Percentiles rank a stretch among this genome's conserved stretches.
phyloP scores from a whole-genome alignment of 2,113 vertebrate species.

The Mormyrus iriodes region DNA sequence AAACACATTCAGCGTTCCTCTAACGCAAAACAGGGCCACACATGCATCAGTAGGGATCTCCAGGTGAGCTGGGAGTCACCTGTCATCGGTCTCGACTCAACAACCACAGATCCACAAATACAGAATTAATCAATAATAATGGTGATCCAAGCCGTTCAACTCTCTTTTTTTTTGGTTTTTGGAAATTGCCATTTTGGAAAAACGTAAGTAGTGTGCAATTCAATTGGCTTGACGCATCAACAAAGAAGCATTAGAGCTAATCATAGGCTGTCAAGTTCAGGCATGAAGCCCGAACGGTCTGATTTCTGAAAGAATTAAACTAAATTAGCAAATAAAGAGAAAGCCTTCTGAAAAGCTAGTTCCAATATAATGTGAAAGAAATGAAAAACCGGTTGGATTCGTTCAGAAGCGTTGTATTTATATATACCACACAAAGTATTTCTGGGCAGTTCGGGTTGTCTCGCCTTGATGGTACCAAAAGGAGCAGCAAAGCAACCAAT shows the following conservation, averaged over 20 bases:
- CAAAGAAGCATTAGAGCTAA: neutral
- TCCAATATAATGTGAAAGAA: neutral
- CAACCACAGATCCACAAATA: neutral
- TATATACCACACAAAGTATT: too few species aligned
- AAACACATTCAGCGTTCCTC: neutral
- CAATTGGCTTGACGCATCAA: neutral
- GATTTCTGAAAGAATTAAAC: neutral
- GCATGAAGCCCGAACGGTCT: neutral
- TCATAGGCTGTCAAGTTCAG: neutral
- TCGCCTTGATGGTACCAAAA: too few species aligned
- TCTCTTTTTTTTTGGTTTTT: neutral
- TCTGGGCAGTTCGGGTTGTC: too few species aligned
- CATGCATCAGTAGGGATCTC: neutral
- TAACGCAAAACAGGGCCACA: neutral
- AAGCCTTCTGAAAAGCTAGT: neutral
- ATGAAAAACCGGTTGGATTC: neutral
- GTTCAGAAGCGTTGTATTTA: neutral
- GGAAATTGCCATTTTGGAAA: neutral
- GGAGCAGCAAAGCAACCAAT: too few species aligned
- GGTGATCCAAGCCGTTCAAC: neutral
- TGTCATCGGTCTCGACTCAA: neutral
- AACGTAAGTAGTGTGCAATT: neutral
- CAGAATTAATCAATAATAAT: neutral
- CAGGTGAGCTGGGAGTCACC: neutral
- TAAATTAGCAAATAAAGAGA: neutral